Base-by-base conservation (phyloP, 2,888 invertebrate species). In the Crioceris asparagi region DNA sequence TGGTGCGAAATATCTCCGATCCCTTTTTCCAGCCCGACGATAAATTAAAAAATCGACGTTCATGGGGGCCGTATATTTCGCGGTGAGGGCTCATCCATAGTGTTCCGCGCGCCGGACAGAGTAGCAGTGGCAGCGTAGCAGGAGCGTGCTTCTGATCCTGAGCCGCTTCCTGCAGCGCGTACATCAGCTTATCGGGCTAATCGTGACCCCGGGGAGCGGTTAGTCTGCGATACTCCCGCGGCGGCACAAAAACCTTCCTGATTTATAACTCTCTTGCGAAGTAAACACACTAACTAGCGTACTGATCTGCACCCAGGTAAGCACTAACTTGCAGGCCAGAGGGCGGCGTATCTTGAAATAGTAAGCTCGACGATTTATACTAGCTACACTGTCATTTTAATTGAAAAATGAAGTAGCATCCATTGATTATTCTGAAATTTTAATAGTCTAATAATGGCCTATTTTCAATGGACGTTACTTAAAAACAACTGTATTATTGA, bases 131-230 rank as follows among this genome's bases (percentile, higher is more conserved):
- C 14, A 29, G 29, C 35, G 7, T 18, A 4, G 14, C 16, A 4
- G 3, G 26, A 12, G n/a, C 16, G 12, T 17, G 32, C 17, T 31
- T 31, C 15, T 17, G 16, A 12, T 8, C 15, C 11, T 17, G 15
- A 8, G n/a, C n/a, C n/a, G n/a, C n/a, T n/a, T n/a, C n/a, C n/a
- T n/a, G n/a, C n/a, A n/a, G n/a, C n/a, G n/a, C n/a, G n/a, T n/a
- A n/a, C n/a, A 53, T 52, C 52, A 49, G 54, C 53, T 55, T 57
- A 56, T 56, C 56, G 49, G 45, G 48, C 56, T 56, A 56, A 57
- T 57, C 57, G 54, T 46, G 41, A 45, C 57, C 53, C 57, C 38
- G 41, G 57, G 56, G 57, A 57, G 53, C 55, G 55, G 56, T 57
- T 57, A 56, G 51, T 52, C 48, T 50, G 51, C 55, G 51, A 54